Base-by-base conservation (phyloP, 2,888 invertebrate species). In the Mesoligia furuncula region DNA sequence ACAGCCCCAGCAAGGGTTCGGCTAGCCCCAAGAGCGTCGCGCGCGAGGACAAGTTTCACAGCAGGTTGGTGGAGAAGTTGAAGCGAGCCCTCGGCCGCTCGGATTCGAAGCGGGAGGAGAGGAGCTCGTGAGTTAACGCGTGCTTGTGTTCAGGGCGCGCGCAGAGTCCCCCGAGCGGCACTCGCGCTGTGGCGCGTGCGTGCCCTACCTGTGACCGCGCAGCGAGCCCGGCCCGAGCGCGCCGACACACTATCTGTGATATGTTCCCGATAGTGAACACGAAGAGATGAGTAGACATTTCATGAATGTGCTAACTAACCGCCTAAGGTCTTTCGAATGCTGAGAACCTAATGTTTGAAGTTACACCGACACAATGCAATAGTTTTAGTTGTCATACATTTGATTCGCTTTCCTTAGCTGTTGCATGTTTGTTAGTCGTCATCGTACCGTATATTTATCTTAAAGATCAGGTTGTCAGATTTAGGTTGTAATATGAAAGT, bases 21-120 rank as follows among this genome's bases (percentile, higher is more conserved):
- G 97, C 97, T 91, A 98, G 98, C 87, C 97, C 98, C 72, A 97
- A 97, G 95, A 90, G 96, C 83, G 97, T 95, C 87, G 97, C 97
- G 80, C 90, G 90, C 80, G 86, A 92, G 89, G 98, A 98, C 94
- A 98, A 98, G 96, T 98, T 98, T 94, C 98, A 98, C 97, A 98
- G 97, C 95, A 97, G 98, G 92, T 97, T 98, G 93, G 97, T 98
- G 94, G 98, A 98, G 95, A 98, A 98, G 95, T 94, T 98, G 94
- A 98, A 98, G 96, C 97, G 97, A 83, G 98, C 98, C 86, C 95
- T 98, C 91, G 97, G 97, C 88, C 97, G 97, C 88, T 95, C 96
- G 87, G 97, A 97, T 71, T 95, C 97, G 78, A 97, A 94, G 48
- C 91, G 93, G 78, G 95, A 95, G 92, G 94, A 96, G 94, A 92